Percentiles rank a stretch among this genome's conserved stretches.
These are phyloP conservation scores for Resseliella maxima DNA, from an alignment of 2,888 invertebrate species.

Conservation along the genomic window DNA sequence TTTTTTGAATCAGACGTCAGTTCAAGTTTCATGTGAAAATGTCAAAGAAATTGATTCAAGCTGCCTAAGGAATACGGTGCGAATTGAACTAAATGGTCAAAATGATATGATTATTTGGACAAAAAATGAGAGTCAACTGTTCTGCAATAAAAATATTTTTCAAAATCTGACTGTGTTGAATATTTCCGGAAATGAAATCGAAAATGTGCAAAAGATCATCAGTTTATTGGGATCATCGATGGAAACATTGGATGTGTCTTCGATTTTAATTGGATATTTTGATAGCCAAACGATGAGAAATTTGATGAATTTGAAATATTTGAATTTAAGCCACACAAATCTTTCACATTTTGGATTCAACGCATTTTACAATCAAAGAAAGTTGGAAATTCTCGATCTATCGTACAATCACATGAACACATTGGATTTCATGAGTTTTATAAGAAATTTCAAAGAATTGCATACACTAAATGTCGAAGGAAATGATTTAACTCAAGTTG, in stretches of 20 bases:
- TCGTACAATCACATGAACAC: not conserved
- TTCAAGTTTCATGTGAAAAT: not conserved
- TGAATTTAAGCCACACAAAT: not conserved
- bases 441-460: not conserved
- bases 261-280: not conserved
- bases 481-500: not conserved
- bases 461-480: not conserved
- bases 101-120: not conserved
- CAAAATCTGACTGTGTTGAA: not conserved
- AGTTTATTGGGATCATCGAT: not conserved
- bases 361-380: not conserved
- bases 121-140: not conserved
- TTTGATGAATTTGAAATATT: not conserved
- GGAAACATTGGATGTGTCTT: not conserved
- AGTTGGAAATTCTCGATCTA: not conserved
- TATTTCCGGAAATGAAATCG: not conserved
- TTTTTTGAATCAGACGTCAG: not conserved
- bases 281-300: not conserved
- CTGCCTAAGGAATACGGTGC: not conserved
- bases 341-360: not conserved
- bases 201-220: not conserved
- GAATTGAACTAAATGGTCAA: not conserved
- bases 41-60: not conserved
- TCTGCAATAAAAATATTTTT: not conserved
- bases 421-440: not conserved